phyloP scores from a whole-genome alignment of 23 tunicate species.

The Aplidium turbinatum region DNA sequence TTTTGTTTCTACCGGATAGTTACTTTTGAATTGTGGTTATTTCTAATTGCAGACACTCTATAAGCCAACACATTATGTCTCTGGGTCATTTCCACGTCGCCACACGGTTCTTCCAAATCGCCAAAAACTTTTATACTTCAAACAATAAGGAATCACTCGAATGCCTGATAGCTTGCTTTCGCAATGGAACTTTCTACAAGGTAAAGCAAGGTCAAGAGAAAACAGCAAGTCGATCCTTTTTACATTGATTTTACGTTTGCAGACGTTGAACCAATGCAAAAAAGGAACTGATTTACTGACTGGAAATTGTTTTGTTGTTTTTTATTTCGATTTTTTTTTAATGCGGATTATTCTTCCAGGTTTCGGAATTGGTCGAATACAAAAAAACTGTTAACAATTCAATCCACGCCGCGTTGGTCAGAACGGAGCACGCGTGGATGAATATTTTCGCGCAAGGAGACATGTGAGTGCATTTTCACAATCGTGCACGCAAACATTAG shows the following conservation, averaged over 20 bases:
- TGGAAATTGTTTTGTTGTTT: no score
- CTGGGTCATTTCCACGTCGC: constrained; percentile 79
- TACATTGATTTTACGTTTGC: no score
- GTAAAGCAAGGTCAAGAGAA: no score
- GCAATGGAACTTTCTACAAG: constrained; percentile 87
- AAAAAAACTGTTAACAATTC: constrained; percentile 52
- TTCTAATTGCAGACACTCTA: constrained; percentile 47
- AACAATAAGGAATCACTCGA: constrained; percentile 76
- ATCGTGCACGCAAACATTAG: no score
- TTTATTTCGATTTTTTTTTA: no score
- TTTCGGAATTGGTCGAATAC: constrained; percentile 58
- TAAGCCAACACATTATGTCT: constrained; percentile 53
- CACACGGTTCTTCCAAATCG: constrained; percentile 60
- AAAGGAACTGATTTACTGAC: no score
- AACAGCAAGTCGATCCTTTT: no score
- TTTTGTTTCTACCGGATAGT: no score
- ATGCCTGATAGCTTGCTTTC: constrained; percentile 74
- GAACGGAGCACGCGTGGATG: constrained; percentile 59
- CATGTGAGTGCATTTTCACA: constrained; percentile 48
- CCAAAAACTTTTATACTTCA: constrained; percentile 47
- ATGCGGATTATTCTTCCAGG: no score
- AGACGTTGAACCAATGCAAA: no score
- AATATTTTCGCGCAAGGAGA: constrained; percentile 65
- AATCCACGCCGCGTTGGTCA: constrained; percentile 37
- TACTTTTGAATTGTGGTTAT: no score